Evolutionary conservation across 2,797 vertebrate genomes (phyloP), one percentile per base, ranked within the genome.

Genomic region (Apogon talboti): DNA sequence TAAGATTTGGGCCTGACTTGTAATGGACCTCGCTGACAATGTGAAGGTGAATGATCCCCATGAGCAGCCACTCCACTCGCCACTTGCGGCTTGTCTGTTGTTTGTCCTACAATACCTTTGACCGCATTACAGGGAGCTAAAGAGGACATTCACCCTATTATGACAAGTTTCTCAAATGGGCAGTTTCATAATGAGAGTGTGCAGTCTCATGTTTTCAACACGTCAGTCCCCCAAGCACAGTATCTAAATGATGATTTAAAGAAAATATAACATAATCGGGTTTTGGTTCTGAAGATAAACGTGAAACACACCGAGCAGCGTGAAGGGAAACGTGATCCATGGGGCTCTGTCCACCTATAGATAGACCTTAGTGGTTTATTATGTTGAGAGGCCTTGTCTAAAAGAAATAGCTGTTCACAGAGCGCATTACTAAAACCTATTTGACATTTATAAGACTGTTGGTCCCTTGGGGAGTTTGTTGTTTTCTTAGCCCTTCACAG

Each of bases 21-120:
- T 83, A 82, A 85, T 85, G 71, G 78, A 88, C 73, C 83, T 84
- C 70, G 62, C 59, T 53, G 72, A 52, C 11, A 8, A 64, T 30
- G 58, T 86, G 87, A 90, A 90, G 87, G 87, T 90, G 89, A 92
- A 80, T 57, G 71, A 84, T 88, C 67, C 87, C 87, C 76, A 57
- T 13, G 71, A 85, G 91, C 83, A 53, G 74, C 69, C 58, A 54
- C 76, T 78, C 61, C 51, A 50, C 66, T 81, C 45, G 56, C 71
- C 78, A 79, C 83, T 89, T 78, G 79, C 56, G 81, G 85, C 81
- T 86, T 78, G 78, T 87, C 87, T 81, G 33, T 69, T 45, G 28
- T 80, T 83, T 82, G 86, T 85, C 82, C 84, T 84, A 84, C 82
- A 84, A 66, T 74, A 75, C 69, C 55, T 63, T 73, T 81, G 88